Percentiles rank a stretch among this genome's conserved stretches.
Conservation (phyloP, 2,113 vertebrate genomes). For the Nycticorax nycticorax region DNA sequence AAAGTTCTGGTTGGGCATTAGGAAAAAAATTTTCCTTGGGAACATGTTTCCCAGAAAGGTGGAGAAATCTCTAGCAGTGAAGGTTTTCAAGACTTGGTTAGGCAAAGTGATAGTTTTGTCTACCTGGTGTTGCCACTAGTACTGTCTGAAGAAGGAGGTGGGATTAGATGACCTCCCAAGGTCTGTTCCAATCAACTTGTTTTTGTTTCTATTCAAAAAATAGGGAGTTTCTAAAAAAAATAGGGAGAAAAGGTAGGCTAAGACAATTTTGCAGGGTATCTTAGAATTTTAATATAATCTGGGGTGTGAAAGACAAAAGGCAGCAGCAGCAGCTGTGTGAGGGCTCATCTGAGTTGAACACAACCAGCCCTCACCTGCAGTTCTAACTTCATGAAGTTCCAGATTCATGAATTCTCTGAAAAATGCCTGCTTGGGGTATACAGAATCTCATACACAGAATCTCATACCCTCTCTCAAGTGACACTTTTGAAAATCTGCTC, state of each 20-base stretch:
- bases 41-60: background rate
- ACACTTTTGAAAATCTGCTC: background rate
- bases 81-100: background rate
- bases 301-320: background rate
- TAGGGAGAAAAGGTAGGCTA: background rate
- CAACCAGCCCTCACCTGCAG: background rate
- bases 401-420: background rate
- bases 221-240: background rate
- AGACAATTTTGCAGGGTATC: background rate
- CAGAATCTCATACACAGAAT: background rate
- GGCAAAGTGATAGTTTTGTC: background rate
- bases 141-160: background rate
- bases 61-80: background rate
- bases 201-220: background rate
- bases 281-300: background rate
- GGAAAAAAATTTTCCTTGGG: background rate
- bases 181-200: background rate
- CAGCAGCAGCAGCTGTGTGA: background rate
- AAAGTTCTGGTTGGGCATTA: background rate
- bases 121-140: background rate
- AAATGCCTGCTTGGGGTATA: background rate
- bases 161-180: background rate
- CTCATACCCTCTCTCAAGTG: background rate
- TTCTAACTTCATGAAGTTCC: background rate
- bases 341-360: background rate